These are phyloP conservation scores for Agrochola litura DNA, from an alignment of 2,888 invertebrate genomes.

Conservation along the genomic window DNA sequence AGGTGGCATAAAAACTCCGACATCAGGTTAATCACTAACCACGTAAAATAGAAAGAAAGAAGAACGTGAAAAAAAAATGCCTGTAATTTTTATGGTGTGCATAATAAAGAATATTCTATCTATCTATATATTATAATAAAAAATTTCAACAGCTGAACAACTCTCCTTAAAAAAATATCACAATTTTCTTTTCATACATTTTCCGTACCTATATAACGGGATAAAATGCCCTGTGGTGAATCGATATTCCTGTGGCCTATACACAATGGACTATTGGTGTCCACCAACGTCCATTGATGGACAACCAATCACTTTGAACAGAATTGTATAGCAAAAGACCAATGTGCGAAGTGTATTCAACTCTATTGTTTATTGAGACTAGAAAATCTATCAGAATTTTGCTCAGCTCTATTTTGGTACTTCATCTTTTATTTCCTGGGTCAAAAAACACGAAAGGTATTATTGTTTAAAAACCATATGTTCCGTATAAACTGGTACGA, in stretches of 20 bases:
- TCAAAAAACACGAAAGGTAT: constrained; percentile 6
- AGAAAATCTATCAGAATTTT: constrained; percentile 7
- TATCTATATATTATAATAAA: too few species aligned
- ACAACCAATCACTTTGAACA: constrained; percentile 27
- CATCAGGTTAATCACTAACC: too few species aligned
- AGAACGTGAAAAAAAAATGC: too few species aligned
- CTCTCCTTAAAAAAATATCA: neutral
- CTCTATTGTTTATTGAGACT: constrained; percentile 8
- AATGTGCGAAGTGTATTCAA: constrained; percentile 12
- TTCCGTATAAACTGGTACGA: neutral
- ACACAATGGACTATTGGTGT: constrained; percentile 18
- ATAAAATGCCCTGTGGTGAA: constrained; percentile 1
- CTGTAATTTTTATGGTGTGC: too few species aligned
- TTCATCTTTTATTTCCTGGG: neutral
- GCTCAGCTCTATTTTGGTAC: neutral
- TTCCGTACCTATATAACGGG: neutral
- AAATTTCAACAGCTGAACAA: neutral
- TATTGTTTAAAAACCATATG: constrained; percentile 6
- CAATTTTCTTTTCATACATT: neutral
- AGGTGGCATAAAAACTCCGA: too few species aligned
- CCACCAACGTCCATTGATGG: constrained; percentile 23
- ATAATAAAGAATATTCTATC: too few species aligned
- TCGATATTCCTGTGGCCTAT: constrained; percentile 8
- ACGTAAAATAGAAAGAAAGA: too few species aligned
- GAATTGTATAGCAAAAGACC: constrained; percentile 23